Conservation (phyloP, 23 tunicate species). For the Phallusia fumigata region DNA sequence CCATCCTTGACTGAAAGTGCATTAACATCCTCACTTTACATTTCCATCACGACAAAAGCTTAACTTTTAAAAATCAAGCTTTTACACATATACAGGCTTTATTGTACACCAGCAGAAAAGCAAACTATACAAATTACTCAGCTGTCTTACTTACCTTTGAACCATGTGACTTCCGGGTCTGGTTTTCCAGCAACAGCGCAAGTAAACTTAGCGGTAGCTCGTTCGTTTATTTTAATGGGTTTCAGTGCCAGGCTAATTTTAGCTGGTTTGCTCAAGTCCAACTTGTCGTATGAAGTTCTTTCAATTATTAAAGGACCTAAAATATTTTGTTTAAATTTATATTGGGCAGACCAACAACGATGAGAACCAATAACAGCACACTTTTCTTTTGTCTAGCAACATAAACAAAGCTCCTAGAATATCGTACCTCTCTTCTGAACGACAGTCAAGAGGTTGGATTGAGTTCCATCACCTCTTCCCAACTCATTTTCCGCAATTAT, state of each 20-base stretch:
- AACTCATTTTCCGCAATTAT: conserved; percentile 88
- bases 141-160: conserved; percentile 58
- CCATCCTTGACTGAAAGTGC: background rate
- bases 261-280: conserved; percentile 77
- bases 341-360: background rate
- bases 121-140: background rate
- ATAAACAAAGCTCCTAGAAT: no score
- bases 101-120: no score
- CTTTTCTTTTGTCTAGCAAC: no score
- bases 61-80: no score
- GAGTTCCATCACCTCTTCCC: conserved; percentile 91
- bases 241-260: conserved; percentile 70
- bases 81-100: no score
- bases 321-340: background rate
- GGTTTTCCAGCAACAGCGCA: conserved; percentile 83
- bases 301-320: conserved; percentile 74
- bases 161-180: conserved; percentile 94
- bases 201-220: conserved; percentile 79
- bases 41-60: no score
- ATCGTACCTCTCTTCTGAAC: conserved; percentile 69
- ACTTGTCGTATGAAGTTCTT: conserved; percentile 29
- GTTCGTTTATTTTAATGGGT: conserved; percentile 62
- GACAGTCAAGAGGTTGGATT: conserved; percentile 84
- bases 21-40: no score
- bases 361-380: background rate